phyloP scores from a whole-genome alignment of 1,140 invertebrate genomes.

The Daktulosphaira vitifoliae region DNA sequence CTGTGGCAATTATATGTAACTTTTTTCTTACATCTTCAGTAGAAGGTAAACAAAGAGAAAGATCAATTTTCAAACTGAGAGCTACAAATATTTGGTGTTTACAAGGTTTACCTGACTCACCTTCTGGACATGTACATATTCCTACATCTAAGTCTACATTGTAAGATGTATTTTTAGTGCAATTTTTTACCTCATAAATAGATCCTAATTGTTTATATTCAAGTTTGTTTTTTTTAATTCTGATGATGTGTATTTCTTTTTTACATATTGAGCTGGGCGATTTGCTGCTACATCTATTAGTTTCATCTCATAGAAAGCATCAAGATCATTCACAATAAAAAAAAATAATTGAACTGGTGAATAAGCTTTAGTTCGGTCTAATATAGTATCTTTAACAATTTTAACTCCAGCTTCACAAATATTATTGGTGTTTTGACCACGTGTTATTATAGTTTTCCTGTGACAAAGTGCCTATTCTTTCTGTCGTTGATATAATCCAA shows the following conservation, averaged over 20 bases:
- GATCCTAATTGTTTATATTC: not conserved
- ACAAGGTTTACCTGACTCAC: not conserved
- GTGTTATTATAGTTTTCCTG: not conserved
- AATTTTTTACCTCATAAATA: not conserved
- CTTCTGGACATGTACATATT: no score
- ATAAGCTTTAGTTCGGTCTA: slow-evolving; percentile 10
- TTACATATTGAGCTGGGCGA: not conserved
- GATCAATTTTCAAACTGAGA: not conserved
- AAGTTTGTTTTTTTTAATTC: no score
- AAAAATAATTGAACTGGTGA: not conserved
- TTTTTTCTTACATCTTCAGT: not conserved
- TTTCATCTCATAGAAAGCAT: no score
- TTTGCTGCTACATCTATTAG: not conserved
- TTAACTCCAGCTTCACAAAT: slow-evolving; percentile 4
- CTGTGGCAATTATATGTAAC: not conserved
- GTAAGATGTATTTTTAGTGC: not conserved
- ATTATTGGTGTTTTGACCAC: not conserved
- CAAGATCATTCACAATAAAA: not conserved
- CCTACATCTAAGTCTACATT: not conserved
- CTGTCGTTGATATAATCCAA: not conserved
- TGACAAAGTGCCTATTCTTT: not conserved
- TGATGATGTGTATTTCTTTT: not conserved
- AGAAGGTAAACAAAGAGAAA: no score
- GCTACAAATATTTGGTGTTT: slow-evolving; percentile 10
- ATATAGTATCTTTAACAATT: not conserved